Base-by-base conservation (phyloP, 1,140 invertebrate genomes). In the Bactericera cockerelli region DNA sequence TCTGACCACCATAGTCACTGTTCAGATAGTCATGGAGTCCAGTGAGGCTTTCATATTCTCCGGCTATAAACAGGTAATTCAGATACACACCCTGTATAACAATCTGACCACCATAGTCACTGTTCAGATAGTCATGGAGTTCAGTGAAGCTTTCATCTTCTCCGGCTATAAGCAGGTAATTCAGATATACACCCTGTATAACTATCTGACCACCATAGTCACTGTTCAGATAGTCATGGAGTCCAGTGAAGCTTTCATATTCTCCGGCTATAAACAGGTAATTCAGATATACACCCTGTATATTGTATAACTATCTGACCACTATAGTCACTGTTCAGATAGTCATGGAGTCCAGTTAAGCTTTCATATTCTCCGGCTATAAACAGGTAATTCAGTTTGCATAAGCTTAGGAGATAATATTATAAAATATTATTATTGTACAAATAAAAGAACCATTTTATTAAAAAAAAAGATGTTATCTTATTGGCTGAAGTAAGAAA, bases 211-310 rank as follows among this genome's bases (percentile, higher is more conserved):
- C n/a, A 49, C 42, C 8, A 49, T 49, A 4, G 42, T 49, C 8
- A 49, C 42, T 49, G 42, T 49, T 6, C 42, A 49, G 22, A 22
- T 22, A 4, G 19, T 16, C n/a, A 22, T 49, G 22, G 42, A 49
- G 22, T 22, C 42, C 8, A 49, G n/a, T 49, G 42, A 49, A 49
- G 42, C 42, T 4, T 49, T 49, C n/a, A 49, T 49, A 49, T 16
- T 49, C 42, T 49, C 42, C n/a, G 42, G 42, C 4, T 49, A 49
- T 49, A 49, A 49, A 49, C 42, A 49, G 42, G 42, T 49, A n/a
- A 49, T 6, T 6, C 19, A 16, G 3, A 22, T 4, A 6, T 19
- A 49, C 22, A 19, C 42, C 4, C 42, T 49, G n/a, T 16, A n/a
- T n/a, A 11, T 36, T 36, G 10, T 16, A 49, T 19, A 49, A 49